Evolutionary conservation across 2,888 invertebrate species (phyloP), one percentile per base, ranked within the genome.

Genomic region (Drosophila mettleri): DNA sequence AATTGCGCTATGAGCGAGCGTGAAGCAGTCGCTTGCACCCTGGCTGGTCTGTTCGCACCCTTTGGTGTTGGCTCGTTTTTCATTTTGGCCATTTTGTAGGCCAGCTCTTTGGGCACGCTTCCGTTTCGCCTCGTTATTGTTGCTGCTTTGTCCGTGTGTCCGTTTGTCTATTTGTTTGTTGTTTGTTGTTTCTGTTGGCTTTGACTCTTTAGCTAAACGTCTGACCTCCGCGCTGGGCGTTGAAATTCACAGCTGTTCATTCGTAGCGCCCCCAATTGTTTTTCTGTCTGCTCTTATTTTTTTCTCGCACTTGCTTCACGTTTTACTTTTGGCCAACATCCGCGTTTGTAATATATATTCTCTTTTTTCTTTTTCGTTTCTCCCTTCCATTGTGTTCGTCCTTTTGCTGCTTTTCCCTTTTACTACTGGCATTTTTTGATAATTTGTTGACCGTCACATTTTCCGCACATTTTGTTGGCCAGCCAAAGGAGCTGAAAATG

Each of bases 381-480:
- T n/a, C n/a, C n/a, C n/a, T n/a, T n/a, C n/a, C n/a, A n/a, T n/a
- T 43, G 24, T 55, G 9, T 16, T 24, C 51, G 61, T 43, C 16
- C 16, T 12, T 55, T 41, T 24, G 8, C 57, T 31, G 12, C 18
- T 54, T 59, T 36, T 41, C 46, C 53, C 24, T 18, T 10, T 10
- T 16, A 20, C 46, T 12, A 29, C 55, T 62, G 57, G 58, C 64
- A 49, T 69, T 69, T 69, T 76, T 71, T 71, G 79, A 79, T 81
- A 82, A 82, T 82, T 82, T 87, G 86, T 87, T 85, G 82, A 81
- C 87, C 81, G 82, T 78, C 85, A 69, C 87, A 82, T 82, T 82
- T 85, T 73, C 72, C 80, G 82, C 82, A 70, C 82, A 80, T 81
- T 85, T 78, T 61, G 62, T 46, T 70, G 62, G 45, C 48, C 58